Conservation (phyloP, 2,797 vertebrate genomes). For the Pseudopleuronectes americanus region DNA sequence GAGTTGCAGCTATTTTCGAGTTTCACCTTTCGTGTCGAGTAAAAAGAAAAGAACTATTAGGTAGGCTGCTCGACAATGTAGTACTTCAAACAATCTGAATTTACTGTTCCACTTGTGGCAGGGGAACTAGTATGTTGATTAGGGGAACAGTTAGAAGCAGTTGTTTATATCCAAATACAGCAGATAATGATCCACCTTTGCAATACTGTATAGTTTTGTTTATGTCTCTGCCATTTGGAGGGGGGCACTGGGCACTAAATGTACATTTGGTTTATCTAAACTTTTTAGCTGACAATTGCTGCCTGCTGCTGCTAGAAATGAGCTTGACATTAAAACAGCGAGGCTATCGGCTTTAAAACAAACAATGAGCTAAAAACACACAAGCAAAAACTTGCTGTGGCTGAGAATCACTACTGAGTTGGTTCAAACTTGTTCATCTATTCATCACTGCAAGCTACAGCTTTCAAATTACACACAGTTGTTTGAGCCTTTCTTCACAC, state of each 20-base stretch:
- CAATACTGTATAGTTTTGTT: neutral
- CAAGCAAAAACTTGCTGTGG: neutral
- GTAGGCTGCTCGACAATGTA: neutral
- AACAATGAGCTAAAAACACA: slow-evolving; percentile 11
- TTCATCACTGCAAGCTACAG: neutral
- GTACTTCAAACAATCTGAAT: neutral
- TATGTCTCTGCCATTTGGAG: neutral
- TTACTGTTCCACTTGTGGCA: neutral
- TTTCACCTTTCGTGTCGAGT: slow-evolving; percentile 8
- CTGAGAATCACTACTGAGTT: neutral
- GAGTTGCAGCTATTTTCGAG: slow-evolving; percentile 16
- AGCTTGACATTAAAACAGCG: neutral
- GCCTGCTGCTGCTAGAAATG: neutral
- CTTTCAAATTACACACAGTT: neutral
- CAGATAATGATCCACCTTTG: neutral
- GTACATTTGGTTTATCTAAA: neutral
- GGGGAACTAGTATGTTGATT: neutral
- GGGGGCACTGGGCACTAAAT: neutral
- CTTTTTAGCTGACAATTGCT: neutral
- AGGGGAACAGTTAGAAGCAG: too few species aligned
- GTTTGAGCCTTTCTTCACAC: neutral
- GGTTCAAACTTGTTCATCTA: neutral
- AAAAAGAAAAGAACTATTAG: neutral
- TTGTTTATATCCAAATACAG: neutral
- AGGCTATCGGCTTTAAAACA: neutral